phyloP scores from a whole-genome alignment of 2,797 vertebrate genomes.

The Falco concolor region DNA sequence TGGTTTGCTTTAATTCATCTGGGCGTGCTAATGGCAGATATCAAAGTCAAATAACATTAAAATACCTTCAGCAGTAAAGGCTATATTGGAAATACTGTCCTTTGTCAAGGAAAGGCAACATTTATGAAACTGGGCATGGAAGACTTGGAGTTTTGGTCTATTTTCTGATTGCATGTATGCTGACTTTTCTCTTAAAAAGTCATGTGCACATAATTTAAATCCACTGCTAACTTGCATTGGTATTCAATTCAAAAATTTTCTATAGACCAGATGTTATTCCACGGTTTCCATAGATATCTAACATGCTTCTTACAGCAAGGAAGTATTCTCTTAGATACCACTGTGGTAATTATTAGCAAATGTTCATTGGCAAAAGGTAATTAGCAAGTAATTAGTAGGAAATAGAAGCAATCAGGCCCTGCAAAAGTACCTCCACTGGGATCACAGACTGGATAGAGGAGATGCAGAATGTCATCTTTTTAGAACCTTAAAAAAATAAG shows the following conservation, averaged over 20 bases:
- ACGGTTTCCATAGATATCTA: background rate
- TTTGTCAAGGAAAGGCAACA: background rate
- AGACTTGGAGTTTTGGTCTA: background rate
- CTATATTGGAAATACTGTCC: background rate
- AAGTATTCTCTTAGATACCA: background rate
- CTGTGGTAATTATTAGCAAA: slow-evolving; percentile 27
- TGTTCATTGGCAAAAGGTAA: background rate
- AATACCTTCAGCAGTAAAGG: background rate
- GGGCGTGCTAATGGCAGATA: background rate
- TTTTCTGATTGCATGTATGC: background rate
- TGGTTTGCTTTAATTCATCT: background rate
- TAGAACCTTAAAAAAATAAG: background rate
- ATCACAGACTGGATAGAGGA: background rate
- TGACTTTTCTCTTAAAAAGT: background rate
- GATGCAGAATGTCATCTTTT: background rate
- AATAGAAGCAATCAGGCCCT: background rate
- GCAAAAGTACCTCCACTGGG: background rate
- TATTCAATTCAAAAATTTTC: background rate
- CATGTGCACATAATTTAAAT: background rate
- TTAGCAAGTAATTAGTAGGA: slow-evolving; percentile 6
- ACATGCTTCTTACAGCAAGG: background rate
- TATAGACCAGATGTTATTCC: background rate
- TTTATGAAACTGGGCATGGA: background rate
- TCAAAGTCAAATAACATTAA: background rate
- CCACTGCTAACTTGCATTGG: background rate